Conservation (phyloP, 2,113 vertebrate species). For the Epinephelus moara region DNA sequence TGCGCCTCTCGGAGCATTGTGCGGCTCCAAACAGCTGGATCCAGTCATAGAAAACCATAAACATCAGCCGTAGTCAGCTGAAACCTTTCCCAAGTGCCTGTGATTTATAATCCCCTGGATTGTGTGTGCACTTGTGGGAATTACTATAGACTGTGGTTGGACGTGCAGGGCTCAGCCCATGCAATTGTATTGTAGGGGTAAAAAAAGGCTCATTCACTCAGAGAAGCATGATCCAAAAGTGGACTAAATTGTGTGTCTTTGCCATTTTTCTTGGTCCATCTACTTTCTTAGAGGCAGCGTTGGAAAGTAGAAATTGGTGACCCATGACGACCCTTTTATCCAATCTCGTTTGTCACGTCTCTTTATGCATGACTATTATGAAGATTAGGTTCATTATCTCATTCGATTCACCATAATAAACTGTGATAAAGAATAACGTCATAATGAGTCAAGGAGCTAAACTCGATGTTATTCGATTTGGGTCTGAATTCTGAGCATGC, state of each 20-base stretch:
- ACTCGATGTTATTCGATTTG: background rate
- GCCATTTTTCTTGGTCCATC: constrained; percentile 3
- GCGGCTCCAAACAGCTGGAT: constrained; percentile 76
- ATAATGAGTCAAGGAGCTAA: background rate
- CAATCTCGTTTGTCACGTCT: constrained; percentile 33
- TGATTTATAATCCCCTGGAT: constrained; percentile 80
- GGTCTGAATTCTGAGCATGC: background rate
- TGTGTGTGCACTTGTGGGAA: constrained; percentile 71
- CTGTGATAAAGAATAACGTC: background rate
- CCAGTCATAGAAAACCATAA: constrained; percentile 78
- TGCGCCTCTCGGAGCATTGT: constrained; percentile 58
- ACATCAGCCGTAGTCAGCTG: constrained; percentile 69
- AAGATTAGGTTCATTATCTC: constrained; percentile 33
- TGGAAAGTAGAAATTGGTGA: constrained; percentile 16
- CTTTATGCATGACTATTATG: constrained; percentile 23
- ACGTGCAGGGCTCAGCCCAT: constrained; percentile 35
- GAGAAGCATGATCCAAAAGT: background rate
- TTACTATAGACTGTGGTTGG: constrained; percentile 59
- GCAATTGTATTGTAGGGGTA: background rate
- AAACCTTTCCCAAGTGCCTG: constrained; percentile 66
- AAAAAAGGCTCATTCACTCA: constrained; percentile 13
- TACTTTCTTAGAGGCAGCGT: constrained; percentile 14
- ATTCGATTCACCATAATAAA: constrained; percentile 30
- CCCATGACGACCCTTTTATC: constrained; percentile 15
- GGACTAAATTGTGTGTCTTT: constrained; percentile 10